These are phyloP conservation scores for Selene dorsalis DNA, from an alignment of 2,797 vertebrate genomes.

Conservation along the genomic window DNA sequence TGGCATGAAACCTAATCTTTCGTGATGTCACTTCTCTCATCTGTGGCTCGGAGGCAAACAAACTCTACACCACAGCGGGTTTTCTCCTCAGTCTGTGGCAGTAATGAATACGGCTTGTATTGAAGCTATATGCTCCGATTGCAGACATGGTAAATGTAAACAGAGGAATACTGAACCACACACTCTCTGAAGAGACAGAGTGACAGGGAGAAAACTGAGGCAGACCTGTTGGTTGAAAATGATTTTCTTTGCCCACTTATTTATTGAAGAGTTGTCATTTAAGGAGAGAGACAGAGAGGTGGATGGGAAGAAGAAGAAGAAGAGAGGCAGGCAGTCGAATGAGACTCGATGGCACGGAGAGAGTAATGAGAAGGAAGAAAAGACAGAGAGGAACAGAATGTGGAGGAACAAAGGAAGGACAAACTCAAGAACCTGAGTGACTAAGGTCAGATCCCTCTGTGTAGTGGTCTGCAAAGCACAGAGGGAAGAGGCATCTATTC, in stretches of 20 bases:
- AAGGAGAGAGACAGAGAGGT: conserved; percentile 30
- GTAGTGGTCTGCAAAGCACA: conserved; percentile 38
- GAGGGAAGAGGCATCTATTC: conserved; percentile 56
- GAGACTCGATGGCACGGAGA: conserved; percentile 42
- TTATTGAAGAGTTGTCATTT: conserved; percentile 59
- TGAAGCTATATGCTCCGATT: conserved; percentile 50
- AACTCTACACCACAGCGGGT: conserved; percentile 17
- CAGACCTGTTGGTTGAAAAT: conserved; percentile 52
- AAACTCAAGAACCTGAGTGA: conserved; percentile 39
- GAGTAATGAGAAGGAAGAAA: conserved; percentile 54
- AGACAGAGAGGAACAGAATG: conserved; percentile 58
- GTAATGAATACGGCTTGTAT: conserved; percentile 38
- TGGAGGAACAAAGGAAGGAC: conserved; percentile 63
- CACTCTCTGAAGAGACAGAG: conserved; percentile 20
- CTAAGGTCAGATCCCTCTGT: conserved; percentile 55
- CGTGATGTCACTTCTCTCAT: conserved; percentile 34
- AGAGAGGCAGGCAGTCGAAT: conserved; percentile 20
- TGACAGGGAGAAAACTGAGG: conserved; percentile 45
- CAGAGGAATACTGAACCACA: conserved; percentile 63
- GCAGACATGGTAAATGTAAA: conserved; percentile 56
- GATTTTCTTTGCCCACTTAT: conserved; percentile 51
- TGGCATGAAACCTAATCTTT: conserved; percentile 56
- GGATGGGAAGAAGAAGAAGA: conserved; percentile 15
- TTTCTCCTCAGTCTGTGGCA: conserved; percentile 21
- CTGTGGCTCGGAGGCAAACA: conserved; percentile 31